Conservation (phyloP, 1,140 invertebrate species). For the Caenorhabditis briggsae region DNA sequence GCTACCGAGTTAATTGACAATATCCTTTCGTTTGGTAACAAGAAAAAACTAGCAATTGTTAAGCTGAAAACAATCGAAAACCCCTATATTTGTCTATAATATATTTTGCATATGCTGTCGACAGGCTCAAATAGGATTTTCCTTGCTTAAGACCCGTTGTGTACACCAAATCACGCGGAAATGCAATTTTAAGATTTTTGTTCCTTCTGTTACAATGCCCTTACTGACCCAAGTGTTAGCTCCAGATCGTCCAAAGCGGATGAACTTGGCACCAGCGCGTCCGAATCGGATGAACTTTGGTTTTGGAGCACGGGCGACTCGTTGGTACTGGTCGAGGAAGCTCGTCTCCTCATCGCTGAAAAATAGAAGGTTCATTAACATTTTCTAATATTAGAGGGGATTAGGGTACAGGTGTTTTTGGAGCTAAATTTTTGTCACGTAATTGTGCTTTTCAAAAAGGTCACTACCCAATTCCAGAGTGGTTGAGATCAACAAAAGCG, state of each 20-base stretch:
- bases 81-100: not conserved
- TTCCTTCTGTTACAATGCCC: not conserved
- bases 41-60: not conserved
- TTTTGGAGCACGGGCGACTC: slow-evolving; percentile 55
- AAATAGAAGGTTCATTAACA: not conserved
- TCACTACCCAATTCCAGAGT: no score
- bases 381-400: no score
- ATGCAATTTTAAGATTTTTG: slow-evolving; percentile 10
- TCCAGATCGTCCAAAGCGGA: slow-evolving; percentile 58
- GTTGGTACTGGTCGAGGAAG: slow-evolving; percentile 23
- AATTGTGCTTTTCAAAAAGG: no score
- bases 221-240: slow-evolving; percentile 58
- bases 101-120: not conserved
- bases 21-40: no score
- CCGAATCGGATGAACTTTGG: slow-evolving; percentile 62
- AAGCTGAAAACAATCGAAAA: not conserved
- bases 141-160: not conserved
- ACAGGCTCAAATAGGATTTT: slow-evolving; percentile 1
- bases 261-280: slow-evolving; percentile 60
- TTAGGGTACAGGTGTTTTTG: no score
- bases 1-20: not conserved
- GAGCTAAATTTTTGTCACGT: no score
- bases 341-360: slow-evolving; percentile 55
- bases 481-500: no score
- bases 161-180: not conserved